Evolutionary conservation across 1,140 invertebrate genomes (phyloP).

Genomic region (Spodoptera frugiperda): DNA sequence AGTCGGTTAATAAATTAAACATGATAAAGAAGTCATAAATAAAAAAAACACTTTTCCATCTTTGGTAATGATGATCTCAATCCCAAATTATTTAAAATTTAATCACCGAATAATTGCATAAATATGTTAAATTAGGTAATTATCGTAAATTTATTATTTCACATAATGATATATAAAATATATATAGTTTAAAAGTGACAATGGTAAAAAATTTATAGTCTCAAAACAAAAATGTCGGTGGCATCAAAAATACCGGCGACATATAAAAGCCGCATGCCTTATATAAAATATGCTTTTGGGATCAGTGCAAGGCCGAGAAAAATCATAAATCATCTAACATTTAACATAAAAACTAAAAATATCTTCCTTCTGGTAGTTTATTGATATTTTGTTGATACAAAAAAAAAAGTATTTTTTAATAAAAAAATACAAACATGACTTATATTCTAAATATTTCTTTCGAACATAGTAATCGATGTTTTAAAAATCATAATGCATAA

Average conservation of each 20-base stretch:
- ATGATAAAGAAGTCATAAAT: too few relatives aligned
- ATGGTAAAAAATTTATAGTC: not conserved
- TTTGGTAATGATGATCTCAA: too few relatives aligned
- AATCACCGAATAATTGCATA: not conserved
- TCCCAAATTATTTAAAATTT: too few relatives aligned
- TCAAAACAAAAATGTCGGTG: not conserved
- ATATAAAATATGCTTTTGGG: constrained; percentile 25
- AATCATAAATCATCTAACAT: constrained; percentile 5
- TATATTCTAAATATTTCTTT: too few relatives aligned
- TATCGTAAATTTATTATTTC: constrained; percentile 12
- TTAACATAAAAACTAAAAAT: constrained; percentile 1
- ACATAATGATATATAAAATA: not conserved
- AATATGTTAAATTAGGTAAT: not conserved
- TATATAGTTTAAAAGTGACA: constrained; percentile 6
- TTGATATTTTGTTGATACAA: not conserved
- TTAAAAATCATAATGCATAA: too few relatives aligned
- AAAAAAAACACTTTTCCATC: too few relatives aligned
- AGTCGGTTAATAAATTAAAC: too few relatives aligned
- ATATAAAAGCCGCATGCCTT: constrained; percentile 18
- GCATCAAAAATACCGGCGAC: not conserved
- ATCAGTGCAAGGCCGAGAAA: constrained; percentile 1
- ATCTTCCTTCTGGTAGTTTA: not conserved
- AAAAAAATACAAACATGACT: too few relatives aligned
- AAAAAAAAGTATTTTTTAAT: not conserved
- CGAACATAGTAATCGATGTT: too few relatives aligned